phyloP scores from a whole-genome alignment of 2,797 vertebrate genomes.

The Atherinosoma microstoma region DNA sequence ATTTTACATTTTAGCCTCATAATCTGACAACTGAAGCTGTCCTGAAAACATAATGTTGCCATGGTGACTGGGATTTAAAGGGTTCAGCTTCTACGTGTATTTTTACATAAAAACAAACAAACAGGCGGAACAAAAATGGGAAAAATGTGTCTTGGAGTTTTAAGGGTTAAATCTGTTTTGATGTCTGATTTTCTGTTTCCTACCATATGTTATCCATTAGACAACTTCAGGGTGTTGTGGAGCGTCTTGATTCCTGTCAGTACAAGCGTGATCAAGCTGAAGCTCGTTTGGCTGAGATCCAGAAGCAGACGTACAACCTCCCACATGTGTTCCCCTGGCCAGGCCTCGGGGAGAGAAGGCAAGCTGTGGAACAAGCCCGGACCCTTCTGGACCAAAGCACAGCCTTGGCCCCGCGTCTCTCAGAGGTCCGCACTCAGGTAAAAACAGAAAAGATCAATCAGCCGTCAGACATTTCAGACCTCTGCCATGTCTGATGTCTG shows the following conservation, averaged over 20 bases:
- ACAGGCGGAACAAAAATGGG: no score
- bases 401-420: conserved; percentile 63
- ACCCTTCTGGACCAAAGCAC: conserved; percentile 68
- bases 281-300: conserved; percentile 68
- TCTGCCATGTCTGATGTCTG: neutral
- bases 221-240: conserved; percentile 67
- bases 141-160: no score
- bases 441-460: neutral
- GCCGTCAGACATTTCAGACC: neutral
- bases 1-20: no score
- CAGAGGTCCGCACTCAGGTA: conserved; percentile 63
- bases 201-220: conserved; percentile 49
- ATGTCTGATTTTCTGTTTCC: rapidly evolving
- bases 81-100: no score
- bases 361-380: conserved; percentile 72
- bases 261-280: conserved; percentile 59
- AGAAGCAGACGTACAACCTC: conserved; percentile 63
- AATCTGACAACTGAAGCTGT: no score
- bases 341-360: conserved; percentile 80
- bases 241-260: conserved; percentile 69
- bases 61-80: no score
- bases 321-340: conserved; percentile 82
- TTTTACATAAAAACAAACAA: no score
- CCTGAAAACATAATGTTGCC: no score
- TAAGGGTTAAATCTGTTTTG: neutral